These are phyloP conservation scores for Drosophila mojavensis DNA, from an alignment of 1,140 invertebrate genomes.

Conservation along the genomic window DNA sequence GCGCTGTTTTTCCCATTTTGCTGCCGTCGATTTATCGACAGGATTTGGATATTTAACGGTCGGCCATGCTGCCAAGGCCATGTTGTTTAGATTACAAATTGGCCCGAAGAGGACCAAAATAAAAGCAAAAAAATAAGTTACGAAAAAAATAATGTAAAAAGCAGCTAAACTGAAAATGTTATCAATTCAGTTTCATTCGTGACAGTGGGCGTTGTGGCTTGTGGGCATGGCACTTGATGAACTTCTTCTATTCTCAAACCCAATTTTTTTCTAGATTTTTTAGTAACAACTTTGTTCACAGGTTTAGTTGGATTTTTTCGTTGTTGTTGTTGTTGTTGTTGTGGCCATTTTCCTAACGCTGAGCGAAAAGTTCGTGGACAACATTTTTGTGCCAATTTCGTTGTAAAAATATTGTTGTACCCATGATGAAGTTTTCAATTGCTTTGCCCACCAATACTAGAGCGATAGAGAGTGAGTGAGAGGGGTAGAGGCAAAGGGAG, in stretches of 20 bases:
- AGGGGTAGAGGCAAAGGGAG: background rate
- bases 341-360: conserved; percentile 60
- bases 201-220: conserved; percentile 54
- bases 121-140: conserved; percentile 14
- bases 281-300: conserved; percentile 50
- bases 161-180: conserved; percentile 71
- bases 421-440: conserved; percentile 82
- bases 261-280: conserved; percentile 12
- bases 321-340: background rate
- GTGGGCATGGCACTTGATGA: conserved; percentile 51
- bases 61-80: conserved; percentile 24
- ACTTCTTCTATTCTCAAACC: conserved; percentile 1
- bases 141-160: conserved; percentile 25
- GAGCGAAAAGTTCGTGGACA: conserved; percentile 70
- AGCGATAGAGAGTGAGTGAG: conserved; percentile 8
- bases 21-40: conserved; percentile 53
- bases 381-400: conserved; percentile 82
- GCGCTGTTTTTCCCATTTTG: conserved; percentile 38
- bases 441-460: conserved; percentile 60
- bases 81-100: conserved; percentile 83
- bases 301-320: conserved; percentile 8
- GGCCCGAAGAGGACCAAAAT: conserved; percentile 41
- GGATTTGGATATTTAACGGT: conserved; percentile 61
- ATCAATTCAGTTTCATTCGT: conserved; percentile 74
- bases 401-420: conserved; percentile 79